Evolutionary conservation across 2,113 vertebrate species (phyloP), one percentile per base, ranked within the genome.

Genomic region (Arvicanthis niloticus): DNA sequence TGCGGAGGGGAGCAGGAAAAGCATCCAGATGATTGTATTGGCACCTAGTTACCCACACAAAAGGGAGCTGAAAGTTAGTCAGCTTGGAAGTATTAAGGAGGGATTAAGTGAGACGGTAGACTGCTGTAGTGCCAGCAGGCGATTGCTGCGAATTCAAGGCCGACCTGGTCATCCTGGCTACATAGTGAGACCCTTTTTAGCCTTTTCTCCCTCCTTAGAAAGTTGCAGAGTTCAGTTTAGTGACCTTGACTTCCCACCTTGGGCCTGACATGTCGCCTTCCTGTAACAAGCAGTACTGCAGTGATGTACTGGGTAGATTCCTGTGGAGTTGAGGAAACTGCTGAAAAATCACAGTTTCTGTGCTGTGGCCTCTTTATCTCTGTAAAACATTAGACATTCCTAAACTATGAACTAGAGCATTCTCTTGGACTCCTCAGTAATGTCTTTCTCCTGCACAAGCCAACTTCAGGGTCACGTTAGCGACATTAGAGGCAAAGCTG

Each of bases 361-460:
- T 53, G 37, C 21, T 89, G 40, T 73, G 72, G 11, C 12, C 37
- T 81, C 29, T 45, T 81, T 91, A 72, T 51, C 29, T 91, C 67
- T 80, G 42, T 88, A 31, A 72, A 70, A 73, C 60, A 42, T 93
- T 82, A 56, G n/a, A 76, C 48, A 89, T 81, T 70, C 56, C 78
- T 91, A 56, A 34, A 48, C 19, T 91, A 42, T 68, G 87, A 94
- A 77, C 29, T 72, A 84, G 77, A 76, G 0, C 51, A 60, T 53
- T 95, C 58, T 96, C 15, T 93, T 91, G 91, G 75, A 67, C 37
- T 96, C 91, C 95, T 89, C 65, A 80, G 45, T 77, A 80, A 42
- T n/a, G 48, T 87, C 42, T 93, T 89, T 77, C 53, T 92, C 51
- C 53, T 73, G 21, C 4, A 67, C 48, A 67, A 96, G n/a, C 51